Base-by-base conservation (phyloP, 2,797 vertebrate genomes). In the Neopelma chrysocephalum region DNA sequence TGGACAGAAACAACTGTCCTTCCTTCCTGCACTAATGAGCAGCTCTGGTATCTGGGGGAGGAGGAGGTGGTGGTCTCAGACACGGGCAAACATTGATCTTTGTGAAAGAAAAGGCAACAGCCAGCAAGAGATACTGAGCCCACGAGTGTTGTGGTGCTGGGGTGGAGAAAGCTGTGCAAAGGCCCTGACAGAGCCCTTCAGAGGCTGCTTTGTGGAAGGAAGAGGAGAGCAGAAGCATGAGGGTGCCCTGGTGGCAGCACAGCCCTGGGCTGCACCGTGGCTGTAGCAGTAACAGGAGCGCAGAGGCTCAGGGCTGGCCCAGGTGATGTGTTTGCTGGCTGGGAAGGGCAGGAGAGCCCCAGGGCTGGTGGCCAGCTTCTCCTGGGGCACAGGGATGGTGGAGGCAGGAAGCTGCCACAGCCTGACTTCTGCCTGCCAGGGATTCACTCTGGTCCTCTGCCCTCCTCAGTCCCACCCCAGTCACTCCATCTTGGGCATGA, bases 81-180 rank as follows among this genome's bases (percentile, higher is more conserved):
- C 7, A 4, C 0, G 0, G 26, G 40, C 40, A 13, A 23, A 18
- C 1, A 1, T 1, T 45, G 11, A 32, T 13, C 8, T 36, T 20
- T 32, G 31, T 15, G 27, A n/a, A 32, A 36, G 34, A 32, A 53
- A 40, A 12, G 11, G 17, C 15, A 26, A 18, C 16, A 64, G 31
- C 23, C 23, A 2, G 3, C 0, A 1, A 5, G 50, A 27, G 12
- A 3, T 11, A 1, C n/a, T 11, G n/a, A 48, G 32, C 50, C 26
- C 15, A 0, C 0, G 1, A 6, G 6, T 9, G 1, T 4, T 17
- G 3, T 6, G 1, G 10, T 47, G 36, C 29, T 50, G 51, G 32
- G 26, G 15, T 20, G 8, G 10, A 50, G 38, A 25, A 17, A 15
- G 36, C 10, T 6, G 9, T 1, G 4, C 3, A 0, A 2, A 21